Evolutionary conservation across 1,140 invertebrate species (phyloP), one percentile per base, ranked within the genome.

Genomic region (Rhyzopertha dominica): DNA sequence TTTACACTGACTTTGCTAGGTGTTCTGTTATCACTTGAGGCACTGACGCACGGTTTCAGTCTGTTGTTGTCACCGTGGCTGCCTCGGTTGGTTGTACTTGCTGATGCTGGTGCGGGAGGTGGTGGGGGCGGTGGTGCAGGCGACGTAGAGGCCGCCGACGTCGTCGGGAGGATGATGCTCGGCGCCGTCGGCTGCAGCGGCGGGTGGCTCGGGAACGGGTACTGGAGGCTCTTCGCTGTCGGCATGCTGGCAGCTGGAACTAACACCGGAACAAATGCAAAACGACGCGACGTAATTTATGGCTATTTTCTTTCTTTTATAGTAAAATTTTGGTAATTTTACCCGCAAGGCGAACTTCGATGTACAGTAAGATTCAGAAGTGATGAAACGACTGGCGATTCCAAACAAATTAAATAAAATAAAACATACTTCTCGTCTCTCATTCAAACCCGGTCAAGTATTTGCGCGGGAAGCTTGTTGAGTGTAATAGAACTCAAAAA

Each of bases 121-220:
- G 23, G 45, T 37, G 16, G 48, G 25, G 16, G 41, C 26, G 23
- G 41, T 2, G 45, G 29, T 19, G 47, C 25, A 22, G 52, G 26
- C 39, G 49, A 14, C 13, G 49, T 37, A 20, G 46, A 31, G 16
- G 47, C 20, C 10, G 47, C 43, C 23, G 47, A 38, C 7, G 43
- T 25, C 20, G 42, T 39, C 10, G 44, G 22, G 8, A 49, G 62
- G 39, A 68, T 43, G 10, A 65, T 61, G 31, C 37, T 43, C 16
- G 52, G 43, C 31, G 57, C 48, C 49, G 53, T 52, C 10, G 55
- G 44, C 25, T 36, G 70, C 47, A 77, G 68, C 47, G 80, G 79
- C 56, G 82, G 83, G 72, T 83, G 81, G 66, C 79, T 81, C 58
- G 85, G 85, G 71, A 88, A 88, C 16, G 86, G 85, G 70, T 88